phyloP scores from a whole-genome alignment of 2,797 vertebrate genomes.

The Eidolon dupreanum region DNA sequence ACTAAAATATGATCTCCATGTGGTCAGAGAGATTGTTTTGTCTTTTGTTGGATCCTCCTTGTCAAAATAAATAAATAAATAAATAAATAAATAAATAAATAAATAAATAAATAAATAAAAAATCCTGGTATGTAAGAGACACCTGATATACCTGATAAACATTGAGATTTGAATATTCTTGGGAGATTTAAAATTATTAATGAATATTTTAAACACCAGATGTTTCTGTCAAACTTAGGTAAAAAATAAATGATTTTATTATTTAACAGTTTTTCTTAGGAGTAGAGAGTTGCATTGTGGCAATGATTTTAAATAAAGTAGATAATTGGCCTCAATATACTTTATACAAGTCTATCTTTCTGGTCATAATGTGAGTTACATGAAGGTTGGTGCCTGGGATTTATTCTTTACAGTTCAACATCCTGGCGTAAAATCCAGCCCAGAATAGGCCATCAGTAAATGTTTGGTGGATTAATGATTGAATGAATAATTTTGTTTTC shows the following conservation, averaged over 20 bases:
- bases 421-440: background rate
- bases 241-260: background rate
- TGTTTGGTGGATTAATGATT: background rate
- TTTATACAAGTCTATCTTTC: background rate
- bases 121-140: background rate
- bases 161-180: background rate
- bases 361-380: background rate
- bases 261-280: background rate
- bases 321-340: background rate
- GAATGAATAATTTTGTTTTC: background rate
- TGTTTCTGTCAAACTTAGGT: background rate
- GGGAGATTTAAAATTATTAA: background rate
- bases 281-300: background rate
- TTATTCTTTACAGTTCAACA: background rate
- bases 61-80: background rate
- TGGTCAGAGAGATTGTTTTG: background rate
- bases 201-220: background rate
- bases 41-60: background rate
- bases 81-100: background rate
- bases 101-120: background rate
- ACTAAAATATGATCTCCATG: background rate
- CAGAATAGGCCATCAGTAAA: background rate
- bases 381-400: background rate
- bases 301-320: background rate
- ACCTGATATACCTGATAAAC: background rate